These are phyloP conservation scores for Pinctada fucata DNA, from an alignment of 2,888 invertebrate genomes.

Conservation along the genomic window DNA sequence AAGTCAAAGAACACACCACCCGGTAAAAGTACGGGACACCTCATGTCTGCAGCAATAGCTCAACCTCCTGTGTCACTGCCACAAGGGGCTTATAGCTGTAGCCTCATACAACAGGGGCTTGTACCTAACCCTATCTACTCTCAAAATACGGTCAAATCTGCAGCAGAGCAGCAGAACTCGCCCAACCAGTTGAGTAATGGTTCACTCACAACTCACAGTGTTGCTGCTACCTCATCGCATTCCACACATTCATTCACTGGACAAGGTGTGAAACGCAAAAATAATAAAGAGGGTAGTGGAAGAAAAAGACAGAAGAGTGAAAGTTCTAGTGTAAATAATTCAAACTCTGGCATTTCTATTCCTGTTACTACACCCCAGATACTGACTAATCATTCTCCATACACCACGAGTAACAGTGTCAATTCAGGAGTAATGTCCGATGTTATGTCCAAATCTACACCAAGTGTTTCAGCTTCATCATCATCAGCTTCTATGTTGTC, in stretches of 20 bases:
- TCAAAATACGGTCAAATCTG: slow-evolving; percentile 49
- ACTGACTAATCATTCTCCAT: slow-evolving; percentile 66
- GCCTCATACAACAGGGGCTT: slow-evolving; percentile 76
- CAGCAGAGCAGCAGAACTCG: slow-evolving; percentile 46
- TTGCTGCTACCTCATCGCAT: slow-evolving; percentile 36
- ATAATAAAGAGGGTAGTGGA: slow-evolving; percentile 54
- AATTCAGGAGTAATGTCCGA: slow-evolving; percentile 54
- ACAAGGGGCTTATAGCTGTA: slow-evolving; percentile 64
- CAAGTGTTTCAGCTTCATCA: slow-evolving; percentile 74
- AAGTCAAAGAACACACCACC: slow-evolving; percentile 49
- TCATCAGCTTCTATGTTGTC: slow-evolving; percentile 46
- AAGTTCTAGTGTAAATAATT: slow-evolving; percentile 36
- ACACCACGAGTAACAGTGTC: slow-evolving; percentile 48
- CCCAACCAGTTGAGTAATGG: slow-evolving; percentile 40
- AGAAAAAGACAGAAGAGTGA: slow-evolving; percentile 59
- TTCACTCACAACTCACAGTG: slow-evolving; percentile 51
- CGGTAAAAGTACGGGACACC: slow-evolving; percentile 37
- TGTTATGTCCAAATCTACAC: slow-evolving; percentile 74
- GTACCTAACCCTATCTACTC: slow-evolving; percentile 77
- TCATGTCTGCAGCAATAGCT: slow-evolving; percentile 61
- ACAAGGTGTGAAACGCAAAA: slow-evolving; percentile 61
- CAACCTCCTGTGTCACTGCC: slow-evolving; percentile 69
- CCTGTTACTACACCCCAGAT: slow-evolving; percentile 70
- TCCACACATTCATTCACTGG: slow-evolving; percentile 26
- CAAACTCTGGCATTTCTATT: slow-evolving; percentile 52